Evolutionary conservation across 2,113 vertebrate species (phyloP).

Genomic region (Mormoops blainvillei): DNA sequence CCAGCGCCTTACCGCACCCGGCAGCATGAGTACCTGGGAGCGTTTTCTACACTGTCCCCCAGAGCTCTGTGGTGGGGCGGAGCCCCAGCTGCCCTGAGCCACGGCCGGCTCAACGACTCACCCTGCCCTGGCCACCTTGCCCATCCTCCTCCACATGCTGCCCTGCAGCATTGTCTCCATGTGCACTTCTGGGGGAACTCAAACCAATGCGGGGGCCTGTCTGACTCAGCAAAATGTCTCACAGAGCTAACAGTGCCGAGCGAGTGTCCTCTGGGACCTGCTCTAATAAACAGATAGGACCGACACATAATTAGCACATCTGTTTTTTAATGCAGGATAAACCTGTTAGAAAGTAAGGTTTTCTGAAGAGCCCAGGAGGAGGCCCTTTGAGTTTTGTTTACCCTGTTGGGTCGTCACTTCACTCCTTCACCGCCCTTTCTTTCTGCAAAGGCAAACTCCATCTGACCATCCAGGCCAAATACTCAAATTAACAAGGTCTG

Average conservation of each 20-base stretch:
- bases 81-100: background rate
- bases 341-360: background rate
- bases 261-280: background rate
- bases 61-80: fast-evolving
- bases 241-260: background rate
- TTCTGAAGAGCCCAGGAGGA: background rate
- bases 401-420: background rate
- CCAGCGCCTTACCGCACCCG: fast-evolving
- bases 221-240: constrained; percentile 13
- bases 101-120: background rate
- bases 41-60: background rate
- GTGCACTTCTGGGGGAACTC: background rate
- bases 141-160: background rate
- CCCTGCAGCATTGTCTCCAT: background rate
- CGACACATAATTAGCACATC: constrained; percentile 43
- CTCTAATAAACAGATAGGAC: background rate
- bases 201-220: background rate
- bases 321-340: constrained; percentile 13
- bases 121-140: no score
- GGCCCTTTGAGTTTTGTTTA: background rate
- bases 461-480: background rate
- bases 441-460: background rate
- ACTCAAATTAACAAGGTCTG: background rate
- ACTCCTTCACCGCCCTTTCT: background rate
- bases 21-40: background rate